Evolutionary conservation across 2,113 vertebrate genomes (phyloP).

Genomic region (Herpetotheres cachinnans): DNA sequence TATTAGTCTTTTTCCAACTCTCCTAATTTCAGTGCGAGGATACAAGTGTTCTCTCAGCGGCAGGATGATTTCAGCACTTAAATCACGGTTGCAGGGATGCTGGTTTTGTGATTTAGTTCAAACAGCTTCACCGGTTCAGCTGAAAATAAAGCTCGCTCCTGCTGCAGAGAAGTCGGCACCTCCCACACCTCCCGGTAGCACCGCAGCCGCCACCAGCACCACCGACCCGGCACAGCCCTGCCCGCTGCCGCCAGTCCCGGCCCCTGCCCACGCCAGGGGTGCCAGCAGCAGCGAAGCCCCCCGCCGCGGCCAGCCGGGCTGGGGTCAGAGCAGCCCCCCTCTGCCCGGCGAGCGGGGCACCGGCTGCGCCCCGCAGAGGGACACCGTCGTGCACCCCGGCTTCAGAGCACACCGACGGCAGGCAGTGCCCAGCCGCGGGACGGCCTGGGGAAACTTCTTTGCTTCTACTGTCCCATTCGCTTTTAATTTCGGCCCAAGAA

Average conservation of each 20-base stretch:
- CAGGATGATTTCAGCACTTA: background rate
- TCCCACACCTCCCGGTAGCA: background rate
- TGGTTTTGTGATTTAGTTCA: background rate
- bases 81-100: background rate
- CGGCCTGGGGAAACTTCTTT: background rate
- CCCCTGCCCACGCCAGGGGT: background rate
- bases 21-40: background rate
- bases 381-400: fast-evolving
- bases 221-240: background rate
- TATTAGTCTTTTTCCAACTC: background rate
- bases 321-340: background rate
- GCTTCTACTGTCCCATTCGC: background rate
- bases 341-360: background rate
- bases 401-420: too few species aligned
- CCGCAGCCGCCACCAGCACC: fast-evolving
- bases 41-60: background rate
- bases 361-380: fast-evolving
- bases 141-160: background rate
- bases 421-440: background rate
- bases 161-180: too few species aligned
- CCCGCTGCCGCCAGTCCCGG: background rate
- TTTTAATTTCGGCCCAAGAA: background rate
- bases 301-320: background rate
- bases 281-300: background rate
- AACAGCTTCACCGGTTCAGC: background rate